phyloP scores from a whole-genome alignment of 2,113 vertebrate genomes.

The Phasianus colchicus region DNA sequence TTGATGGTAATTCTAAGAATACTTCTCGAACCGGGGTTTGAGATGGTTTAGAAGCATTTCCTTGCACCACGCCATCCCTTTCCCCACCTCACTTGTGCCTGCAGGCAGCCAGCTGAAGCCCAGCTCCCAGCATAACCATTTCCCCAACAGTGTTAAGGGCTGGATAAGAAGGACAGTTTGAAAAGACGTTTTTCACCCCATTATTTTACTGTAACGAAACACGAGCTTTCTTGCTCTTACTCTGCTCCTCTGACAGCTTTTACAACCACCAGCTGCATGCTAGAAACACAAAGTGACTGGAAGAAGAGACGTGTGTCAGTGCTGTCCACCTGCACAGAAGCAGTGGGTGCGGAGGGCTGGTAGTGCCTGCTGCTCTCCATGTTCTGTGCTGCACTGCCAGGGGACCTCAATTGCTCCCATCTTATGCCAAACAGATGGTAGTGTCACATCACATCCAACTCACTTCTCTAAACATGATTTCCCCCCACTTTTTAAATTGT shows the following conservation, averaged over 20 bases:
- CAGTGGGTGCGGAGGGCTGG: background rate
- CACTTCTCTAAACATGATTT: background rate
- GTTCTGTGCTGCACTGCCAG: background rate
- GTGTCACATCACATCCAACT: background rate
- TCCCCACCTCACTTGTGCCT: background rate
- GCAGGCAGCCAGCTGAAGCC: background rate
- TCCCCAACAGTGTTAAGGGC: background rate
- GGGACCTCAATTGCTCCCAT: background rate
- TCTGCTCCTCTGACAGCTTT: background rate
- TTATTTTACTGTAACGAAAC: background rate
- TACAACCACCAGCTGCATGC: background rate
- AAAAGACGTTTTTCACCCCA: background rate
- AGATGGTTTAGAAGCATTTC: background rate
- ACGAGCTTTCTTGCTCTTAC: background rate
- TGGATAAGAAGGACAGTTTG: background rate
- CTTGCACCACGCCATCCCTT: background rate
- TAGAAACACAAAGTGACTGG: background rate
- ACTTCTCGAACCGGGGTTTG: background rate
- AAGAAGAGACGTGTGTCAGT: background rate
- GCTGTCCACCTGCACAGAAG: background rate
- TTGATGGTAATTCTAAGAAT: background rate
- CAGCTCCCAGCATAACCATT: background rate
- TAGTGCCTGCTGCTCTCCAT: background rate
- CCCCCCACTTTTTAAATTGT: background rate
- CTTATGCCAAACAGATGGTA: background rate